phyloP scores from a whole-genome alignment of 23 tunicate genomes.

The Phallusia fumigata region DNA sequence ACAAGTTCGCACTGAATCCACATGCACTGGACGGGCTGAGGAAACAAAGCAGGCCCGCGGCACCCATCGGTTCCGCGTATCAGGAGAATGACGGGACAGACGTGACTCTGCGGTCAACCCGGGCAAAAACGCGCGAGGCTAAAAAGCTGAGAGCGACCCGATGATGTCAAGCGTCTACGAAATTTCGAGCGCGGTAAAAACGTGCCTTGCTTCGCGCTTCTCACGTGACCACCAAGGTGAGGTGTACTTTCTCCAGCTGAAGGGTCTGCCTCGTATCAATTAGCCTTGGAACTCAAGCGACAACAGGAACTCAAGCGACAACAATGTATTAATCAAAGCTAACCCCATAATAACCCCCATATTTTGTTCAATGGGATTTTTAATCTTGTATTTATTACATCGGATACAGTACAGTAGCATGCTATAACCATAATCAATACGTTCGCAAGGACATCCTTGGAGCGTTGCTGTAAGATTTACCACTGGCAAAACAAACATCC shows the following conservation, averaged over 20 bases:
- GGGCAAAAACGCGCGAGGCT: not conserved
- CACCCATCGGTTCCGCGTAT: not conserved
- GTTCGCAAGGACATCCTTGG: too few species aligned
- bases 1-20: not conserved
- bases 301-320: not conserved
- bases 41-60: not conserved
- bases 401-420: too few species aligned
- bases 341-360: not conserved
- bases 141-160: not conserved
- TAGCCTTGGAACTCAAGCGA: not conserved
- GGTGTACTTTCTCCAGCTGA: not conserved
- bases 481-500: too few species aligned
- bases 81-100: conserved; percentile 11
- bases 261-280: not conserved
- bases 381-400: too few species aligned
- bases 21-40: not conserved
- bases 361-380: too few species aligned
- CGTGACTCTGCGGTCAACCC: conserved; percentile 15
- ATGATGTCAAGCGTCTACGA: conserved; percentile 15
- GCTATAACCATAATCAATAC: too few species aligned
- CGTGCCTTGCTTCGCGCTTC: conserved; percentile 3
- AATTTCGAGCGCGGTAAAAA: not conserved
- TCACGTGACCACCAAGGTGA: not conserved
- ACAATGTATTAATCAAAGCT: not conserved
- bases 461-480: too few species aligned